Percentiles rank a stretch among this genome's conserved stretches.
Evolutionary conservation across 2,888 invertebrate species (phyloP).

Genomic region (Noctuana brunneofusca): DNA sequence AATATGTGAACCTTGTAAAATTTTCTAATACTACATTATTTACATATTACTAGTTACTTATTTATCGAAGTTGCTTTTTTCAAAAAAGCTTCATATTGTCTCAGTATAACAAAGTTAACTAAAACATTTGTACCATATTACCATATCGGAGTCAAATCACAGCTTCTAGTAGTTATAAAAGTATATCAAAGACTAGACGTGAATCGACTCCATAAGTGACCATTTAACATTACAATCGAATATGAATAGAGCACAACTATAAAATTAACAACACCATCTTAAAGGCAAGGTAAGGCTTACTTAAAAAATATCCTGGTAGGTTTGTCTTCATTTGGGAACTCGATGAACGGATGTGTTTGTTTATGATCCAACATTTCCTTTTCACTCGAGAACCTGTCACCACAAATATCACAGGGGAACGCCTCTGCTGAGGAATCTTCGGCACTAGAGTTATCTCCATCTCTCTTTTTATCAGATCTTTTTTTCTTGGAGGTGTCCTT

Average conservation of each 20-base stretch:
- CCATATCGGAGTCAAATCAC: background rate
- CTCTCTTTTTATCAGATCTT: slow-evolving; percentile 53
- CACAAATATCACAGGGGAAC: slow-evolving; percentile 71
- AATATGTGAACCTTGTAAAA: background rate
- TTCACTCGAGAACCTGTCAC: slow-evolving; percentile 64
- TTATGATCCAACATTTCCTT: slow-evolving; percentile 70
- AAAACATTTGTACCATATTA: background rate
- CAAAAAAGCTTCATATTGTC: background rate
- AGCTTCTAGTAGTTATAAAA: background rate
- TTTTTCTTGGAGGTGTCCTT: slow-evolving; percentile 51
- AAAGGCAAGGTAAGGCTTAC: slow-evolving; percentile 54
- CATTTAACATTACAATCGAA: slow-evolving; percentile 4
- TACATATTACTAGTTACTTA: background rate
- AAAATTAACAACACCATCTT: slow-evolving; percentile 34
- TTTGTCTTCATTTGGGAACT: slow-evolving; percentile 74
- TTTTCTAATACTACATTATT: background rate
- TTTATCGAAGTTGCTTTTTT: slow-evolving; percentile 1
- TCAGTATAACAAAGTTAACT: background rate
- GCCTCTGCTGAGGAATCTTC: slow-evolving; percentile 38
- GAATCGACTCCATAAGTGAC: background rate
- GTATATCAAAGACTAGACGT: background rate
- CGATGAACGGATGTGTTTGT: slow-evolving; percentile 75
- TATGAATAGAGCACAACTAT: slow-evolving; percentile 29
- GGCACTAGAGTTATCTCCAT: slow-evolving; percentile 38
- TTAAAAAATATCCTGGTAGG: slow-evolving; percentile 80